Base-by-base conservation (phyloP, 2,797 vertebrate species). In the Megaceryle alcyon region DNA sequence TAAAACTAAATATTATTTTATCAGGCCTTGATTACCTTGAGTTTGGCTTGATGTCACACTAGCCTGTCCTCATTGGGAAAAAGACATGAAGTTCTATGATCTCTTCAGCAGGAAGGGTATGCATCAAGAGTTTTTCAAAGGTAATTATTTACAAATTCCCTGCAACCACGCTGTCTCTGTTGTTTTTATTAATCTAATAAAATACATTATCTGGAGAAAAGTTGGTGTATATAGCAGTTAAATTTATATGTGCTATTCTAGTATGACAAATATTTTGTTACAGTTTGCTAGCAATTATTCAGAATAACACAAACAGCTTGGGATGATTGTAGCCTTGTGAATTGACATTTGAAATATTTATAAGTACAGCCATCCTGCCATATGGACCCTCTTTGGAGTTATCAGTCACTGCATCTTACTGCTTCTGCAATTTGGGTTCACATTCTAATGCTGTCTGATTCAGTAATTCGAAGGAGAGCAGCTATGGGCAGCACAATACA, bases 261-360 rank as follows among this genome's bases (percentile, higher is more conserved):
- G 89, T 87, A 95, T 70, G 90, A 92, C 92, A 97, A 97, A 97
- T 97, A 97, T 97, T 97, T 97, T 96, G 93, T 96, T 96, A 82
- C 95, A 94, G 93, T 95, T 96, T 95, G 90, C 92, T 96, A 96
- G 93, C 83, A 95, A 96, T 97, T 96, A 97, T 97, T 97, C 96
- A 95, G 93, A 95, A 89, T 92, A 95, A 88, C 94, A 56, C 88
- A 96, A 97, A 97, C 96, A 97, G 95, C 97, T 98, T 97, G 96
- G 88, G 91, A 90, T 96, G 94, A 97, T 91, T 88, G 92, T 91
- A 97, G 97, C 93, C 96, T 84, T 91, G 90, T 82, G 94, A 94
- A 97, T 88, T 97, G 96, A 96, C 96, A 97, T 97, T 96, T 98
- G 97, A 98, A 98, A 98, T 98, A 97, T 98, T 98, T 97, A 97